phyloP scores from a whole-genome alignment of 2,797 vertebrate genomes.

The Hippoglossus hippoglossus region DNA sequence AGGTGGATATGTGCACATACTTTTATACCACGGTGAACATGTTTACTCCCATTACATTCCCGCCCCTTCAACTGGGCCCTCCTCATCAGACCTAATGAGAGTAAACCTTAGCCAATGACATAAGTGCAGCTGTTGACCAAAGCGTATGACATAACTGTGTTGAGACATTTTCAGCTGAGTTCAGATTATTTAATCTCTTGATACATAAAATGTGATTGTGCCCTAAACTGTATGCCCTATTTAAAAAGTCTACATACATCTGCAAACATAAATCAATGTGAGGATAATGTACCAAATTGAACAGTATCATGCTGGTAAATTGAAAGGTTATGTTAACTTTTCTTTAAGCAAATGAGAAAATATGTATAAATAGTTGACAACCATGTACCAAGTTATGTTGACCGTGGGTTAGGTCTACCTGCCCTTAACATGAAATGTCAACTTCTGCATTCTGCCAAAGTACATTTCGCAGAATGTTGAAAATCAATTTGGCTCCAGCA shows the following conservation, averaged over 20 bases:
- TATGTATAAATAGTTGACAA: slow-evolving; percentile 10
- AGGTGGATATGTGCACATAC: slow-evolving; percentile 17
- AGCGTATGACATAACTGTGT: neutral
- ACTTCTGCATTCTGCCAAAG: slow-evolving; percentile 51
- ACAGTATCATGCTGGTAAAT: neutral
- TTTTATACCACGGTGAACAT: slow-evolving; percentile 70
- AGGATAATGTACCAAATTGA: neutral
- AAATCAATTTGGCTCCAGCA: slow-evolving; percentile 45
- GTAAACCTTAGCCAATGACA: slow-evolving; percentile 36
- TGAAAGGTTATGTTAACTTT: neutral
- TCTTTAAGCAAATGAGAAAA: slow-evolving; percentile 2
- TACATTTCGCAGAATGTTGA: slow-evolving; percentile 39
- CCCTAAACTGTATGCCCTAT: no score
- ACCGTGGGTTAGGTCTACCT: slow-evolving; percentile 53
- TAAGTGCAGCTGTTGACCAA: slow-evolving; percentile 3
- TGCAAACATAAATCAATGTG: neutral
- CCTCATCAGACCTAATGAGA: slow-evolving; percentile 16
- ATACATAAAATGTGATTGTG: neutral
- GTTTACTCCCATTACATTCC: slow-evolving; percentile 50
- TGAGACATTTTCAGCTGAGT: neutral
- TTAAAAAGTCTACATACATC: no score
- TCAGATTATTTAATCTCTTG: neutral
- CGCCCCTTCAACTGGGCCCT: slow-evolving; percentile 49
- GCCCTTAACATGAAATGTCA: slow-evolving; percentile 46
- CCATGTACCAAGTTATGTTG: slow-evolving; percentile 38